Evolutionary conservation across 2,113 vertebrate species (phyloP).

Genomic region (Podarcis muralis): DNA sequence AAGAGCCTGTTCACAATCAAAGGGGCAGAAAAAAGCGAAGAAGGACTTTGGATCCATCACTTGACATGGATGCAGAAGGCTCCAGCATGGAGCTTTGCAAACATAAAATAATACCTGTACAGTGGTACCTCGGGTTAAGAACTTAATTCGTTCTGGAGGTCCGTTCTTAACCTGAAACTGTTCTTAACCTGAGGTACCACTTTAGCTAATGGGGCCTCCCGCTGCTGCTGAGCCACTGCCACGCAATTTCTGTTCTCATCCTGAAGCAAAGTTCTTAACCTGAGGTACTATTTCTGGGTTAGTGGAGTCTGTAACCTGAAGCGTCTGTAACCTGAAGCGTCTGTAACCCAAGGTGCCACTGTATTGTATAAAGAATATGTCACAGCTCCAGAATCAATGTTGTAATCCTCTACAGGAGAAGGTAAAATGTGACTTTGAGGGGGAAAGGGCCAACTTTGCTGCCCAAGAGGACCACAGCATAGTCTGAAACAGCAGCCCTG

Average conservation of each 20-base stretch:
- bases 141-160: too few relatives aligned
- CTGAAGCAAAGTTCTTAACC: too few relatives aligned
- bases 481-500: background rate
- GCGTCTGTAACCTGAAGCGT: too few relatives aligned
- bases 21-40: background rate
- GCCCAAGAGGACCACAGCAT: background rate
- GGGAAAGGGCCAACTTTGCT: background rate
- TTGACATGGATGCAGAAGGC: background rate
- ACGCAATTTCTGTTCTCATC: too few relatives aligned
- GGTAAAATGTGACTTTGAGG: background rate
- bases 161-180: too few relatives aligned
- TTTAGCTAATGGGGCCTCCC: too few relatives aligned
- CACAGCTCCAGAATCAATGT: background rate
- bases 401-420: background rate
- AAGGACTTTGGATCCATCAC: background rate
- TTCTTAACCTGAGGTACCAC: too few relatives aligned
- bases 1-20: background rate
- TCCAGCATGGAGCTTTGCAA: background rate
- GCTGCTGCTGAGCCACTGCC: too few relatives aligned
- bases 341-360: too few relatives aligned
- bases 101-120: background rate
- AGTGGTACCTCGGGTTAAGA: too few relatives aligned
- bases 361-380: background rate
- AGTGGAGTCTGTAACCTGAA: too few relatives aligned
- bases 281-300: too few relatives aligned